Percentiles rank a stretch among this genome's conserved stretches.
phyloP scores from a whole-genome alignment of 2,113 vertebrate species.

The Nerophis lumbriciformis region DNA sequence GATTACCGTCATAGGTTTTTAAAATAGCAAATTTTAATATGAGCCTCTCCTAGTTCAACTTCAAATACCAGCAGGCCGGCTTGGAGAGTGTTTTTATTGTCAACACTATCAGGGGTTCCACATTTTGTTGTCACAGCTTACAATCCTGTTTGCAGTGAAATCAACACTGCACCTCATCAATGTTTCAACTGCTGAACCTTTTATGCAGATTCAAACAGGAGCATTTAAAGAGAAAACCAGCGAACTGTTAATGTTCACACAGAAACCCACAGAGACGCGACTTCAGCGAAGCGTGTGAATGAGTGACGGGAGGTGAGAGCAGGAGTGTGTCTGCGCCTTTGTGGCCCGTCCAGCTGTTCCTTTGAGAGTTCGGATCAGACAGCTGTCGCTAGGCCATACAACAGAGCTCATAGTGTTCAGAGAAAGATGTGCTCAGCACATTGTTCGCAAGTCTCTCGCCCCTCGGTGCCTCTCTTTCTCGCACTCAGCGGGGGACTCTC shows the following conservation, averaged over 20 bases:
- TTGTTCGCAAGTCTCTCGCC: conserved; percentile 52
- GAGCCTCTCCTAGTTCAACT: neutral
- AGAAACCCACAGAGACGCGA: neutral
- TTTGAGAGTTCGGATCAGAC: conserved; percentile 60
- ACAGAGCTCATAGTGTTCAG: conserved; percentile 67
- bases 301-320: conserved; percentile 5
- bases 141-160: conserved; percentile 1
- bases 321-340: conserved; percentile 13
- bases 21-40: conserved; percentile 15
- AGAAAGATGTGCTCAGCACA: conserved; percentile 59
- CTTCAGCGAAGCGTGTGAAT: conserved; percentile 4
- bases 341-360: conserved; percentile 64
- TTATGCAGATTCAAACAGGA: conserved; percentile 35
- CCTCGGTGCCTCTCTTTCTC: conserved; percentile 12
- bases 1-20: conserved; percentile 2
- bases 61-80: conserved; percentile 7
- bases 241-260: conserved; percentile 1
- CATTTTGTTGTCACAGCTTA: conserved; percentile 1
- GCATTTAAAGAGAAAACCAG: neutral
- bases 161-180: neutral
- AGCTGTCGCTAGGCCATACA: conserved; percentile 59
- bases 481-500: conserved; percentile 45
- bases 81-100: conserved; percentile 19
- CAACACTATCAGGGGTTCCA: conserved; percentile 17
- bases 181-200: neutral